Evolutionary conservation across 1,140 invertebrate genomes (phyloP), one percentile per base, ranked within the genome.

Genomic region (Nixonia krombeini): DNA sequence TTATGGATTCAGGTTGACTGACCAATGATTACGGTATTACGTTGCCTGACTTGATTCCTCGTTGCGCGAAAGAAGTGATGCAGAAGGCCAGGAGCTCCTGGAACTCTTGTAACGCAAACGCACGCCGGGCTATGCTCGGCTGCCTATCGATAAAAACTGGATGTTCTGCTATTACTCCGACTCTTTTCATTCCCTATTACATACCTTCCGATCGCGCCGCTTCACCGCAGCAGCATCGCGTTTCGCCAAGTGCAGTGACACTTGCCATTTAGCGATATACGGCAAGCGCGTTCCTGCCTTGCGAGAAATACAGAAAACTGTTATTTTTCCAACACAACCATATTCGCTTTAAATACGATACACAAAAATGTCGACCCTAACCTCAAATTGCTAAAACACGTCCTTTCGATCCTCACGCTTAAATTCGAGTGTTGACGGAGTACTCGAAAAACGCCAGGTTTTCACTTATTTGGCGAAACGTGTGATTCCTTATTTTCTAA

Each of bases 101-200:
- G 50, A 53, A 41, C 33, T 35, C 33, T 12, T 28, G 18, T 13
- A 37, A 33, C 21, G 15, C 13, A 28, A 44, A 13, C 6, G 21
- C 7, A 25, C 21, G 41, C 41, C 25, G 4, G 23, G 12, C 38
- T 41, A 41, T 35, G 21, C 21, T 21, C 21, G 21, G 6, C 33
- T 4, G 7, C n/a, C 33, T 12, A 44, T 56, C 40, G 41, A 59
- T 66, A 79, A 79, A 79, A 79, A 79, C 74, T 79, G 70, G 74
- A 75, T 66, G 65, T 75, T 75, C 74, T 61, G 63, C 58, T 73
- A 58, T 45, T 61, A 49, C 72, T 61, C 63, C 50, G 52, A 56
- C 55, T 59, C 58, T 62, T 23, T 62, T 67, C 63, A 28, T 59
- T 67, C 23, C 49, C 55, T 58, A 47, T 64, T 52, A 29, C 53